phyloP scores from a whole-genome alignment of 2,797 vertebrate species.

The Echiichthys vipera region DNA sequence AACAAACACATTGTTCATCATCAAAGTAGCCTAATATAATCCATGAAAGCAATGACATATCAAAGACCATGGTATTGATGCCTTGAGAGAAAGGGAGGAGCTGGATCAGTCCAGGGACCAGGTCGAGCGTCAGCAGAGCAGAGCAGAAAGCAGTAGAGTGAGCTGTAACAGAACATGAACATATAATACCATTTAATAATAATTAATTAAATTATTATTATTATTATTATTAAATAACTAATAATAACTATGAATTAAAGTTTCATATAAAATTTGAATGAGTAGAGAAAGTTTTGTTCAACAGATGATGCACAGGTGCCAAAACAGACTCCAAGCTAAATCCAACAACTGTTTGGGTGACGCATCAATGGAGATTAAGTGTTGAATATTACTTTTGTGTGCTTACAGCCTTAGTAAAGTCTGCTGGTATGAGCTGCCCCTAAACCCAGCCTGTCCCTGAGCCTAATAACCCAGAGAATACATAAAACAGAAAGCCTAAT shows the following conservation, averaged over 20 bases:
- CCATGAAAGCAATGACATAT: neutral
- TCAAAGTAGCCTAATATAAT: neutral
- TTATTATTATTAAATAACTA: too few species aligned
- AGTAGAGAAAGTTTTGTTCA: too few species aligned
- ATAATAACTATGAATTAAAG: too few species aligned
- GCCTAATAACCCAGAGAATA: neutral
- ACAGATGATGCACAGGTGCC: neutral
- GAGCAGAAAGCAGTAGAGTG: conserved; percentile 85
- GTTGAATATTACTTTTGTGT: neutral
- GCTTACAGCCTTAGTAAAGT: neutral
- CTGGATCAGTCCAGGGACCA: conserved; percentile 89
- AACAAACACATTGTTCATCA: neutral
- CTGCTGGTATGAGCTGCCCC: neutral
- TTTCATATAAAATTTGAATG: too few species aligned
- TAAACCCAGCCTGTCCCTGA: too few species aligned
- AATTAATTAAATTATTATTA: too few species aligned
- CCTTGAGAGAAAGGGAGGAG: conserved; percentile 88
- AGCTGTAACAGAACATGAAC: conserved; percentile 80
- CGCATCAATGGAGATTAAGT: neutral
- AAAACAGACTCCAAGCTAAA: neutral
- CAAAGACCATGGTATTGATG: conserved; percentile 86
- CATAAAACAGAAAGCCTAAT: neutral
- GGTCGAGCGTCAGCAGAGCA: conserved; percentile 84
- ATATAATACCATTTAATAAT: too few species aligned
- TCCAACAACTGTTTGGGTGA: neutral